Base-by-base conservation (phyloP, 2,888 invertebrate genomes). In the Drosophila mulleri region DNA sequence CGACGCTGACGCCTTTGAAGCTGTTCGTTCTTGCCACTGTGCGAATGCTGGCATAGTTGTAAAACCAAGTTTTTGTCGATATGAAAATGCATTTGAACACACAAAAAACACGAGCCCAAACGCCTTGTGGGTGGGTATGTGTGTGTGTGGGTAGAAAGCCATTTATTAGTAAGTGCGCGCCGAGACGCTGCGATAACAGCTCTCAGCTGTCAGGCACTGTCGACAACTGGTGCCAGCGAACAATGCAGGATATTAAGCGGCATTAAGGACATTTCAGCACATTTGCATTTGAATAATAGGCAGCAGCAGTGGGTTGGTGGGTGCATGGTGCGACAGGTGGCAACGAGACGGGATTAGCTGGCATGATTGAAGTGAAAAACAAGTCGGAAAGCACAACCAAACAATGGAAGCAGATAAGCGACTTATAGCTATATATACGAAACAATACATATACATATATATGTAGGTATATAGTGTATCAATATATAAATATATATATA, bases 181-280 rank as follows among this genome's bases (percentile, higher is more conserved):
- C 61, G 52, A 65, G 58, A 45, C 45, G 58, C 48, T 47, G 62
- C 52, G 72, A 72, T 80, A 78, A 47, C 67, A 72, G 81, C 72
- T 62, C 48, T 62, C 61, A 81, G 35, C 68, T 77, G 78, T 59
- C 78, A 70, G 65, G 57, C 80, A 64, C 42, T 57, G 69, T 44
- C 69, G 65, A 57, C 64, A 68, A 64, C 67, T 53, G 64, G 35
- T 52, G 67, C 54, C 64, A 66, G 68, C 68, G 74, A 84, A 89
- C 80, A 89, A 85, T 84, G 89, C 63, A 72, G 82, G 87, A 89
- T 89, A 86, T 86, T 86, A 78, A 82, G 89, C 71, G 69, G 89
- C 84, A 86, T 90, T 89, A 90, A 90, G 89, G 84, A 84, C 89
- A 80, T 89, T 88, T 87, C 72, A 75, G 72, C 75, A 69, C 70